phyloP scores from a whole-genome alignment of 2,888 invertebrate species.

The Neuroscelio doddi region DNA sequence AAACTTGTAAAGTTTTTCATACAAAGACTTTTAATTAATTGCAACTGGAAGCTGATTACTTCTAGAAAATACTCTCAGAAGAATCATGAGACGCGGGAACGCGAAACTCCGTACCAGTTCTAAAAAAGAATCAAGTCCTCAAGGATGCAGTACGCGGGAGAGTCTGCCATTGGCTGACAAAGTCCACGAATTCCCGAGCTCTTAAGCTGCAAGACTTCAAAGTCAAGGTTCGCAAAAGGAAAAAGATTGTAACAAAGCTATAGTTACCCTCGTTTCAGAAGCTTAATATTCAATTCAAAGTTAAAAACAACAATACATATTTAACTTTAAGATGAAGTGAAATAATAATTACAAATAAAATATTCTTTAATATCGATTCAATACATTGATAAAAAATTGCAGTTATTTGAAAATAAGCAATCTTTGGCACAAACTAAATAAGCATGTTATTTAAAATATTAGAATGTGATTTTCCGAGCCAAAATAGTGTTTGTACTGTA shows the following conservation, averaged over 20 bases:
- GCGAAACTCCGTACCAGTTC: conserved; percentile 40
- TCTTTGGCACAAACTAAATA: too few species aligned
- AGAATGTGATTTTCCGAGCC: too few species aligned
- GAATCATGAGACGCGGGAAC: conserved; percentile 38
- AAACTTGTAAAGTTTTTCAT: not conserved
- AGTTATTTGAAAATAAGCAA: too few species aligned
- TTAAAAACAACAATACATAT: too few species aligned
- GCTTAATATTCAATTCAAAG: too few species aligned
- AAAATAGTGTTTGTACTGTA: too few species aligned
- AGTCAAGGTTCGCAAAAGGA: conserved; percentile 45
- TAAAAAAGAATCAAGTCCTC: conserved; percentile 39
- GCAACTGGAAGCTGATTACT: conserved; percentile 24
- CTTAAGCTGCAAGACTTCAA: conserved; percentile 47
- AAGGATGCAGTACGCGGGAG: conserved; percentile 53
- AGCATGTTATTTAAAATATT: too few species aligned
- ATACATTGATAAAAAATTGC: too few species aligned
- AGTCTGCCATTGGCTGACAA: conserved; percentile 49
- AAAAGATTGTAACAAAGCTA: conserved; percentile 9
- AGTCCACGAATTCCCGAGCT: conserved; percentile 48
- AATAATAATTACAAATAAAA: too few species aligned
- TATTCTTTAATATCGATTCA: too few species aligned
- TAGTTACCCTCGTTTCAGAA: not conserved
- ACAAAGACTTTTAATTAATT: conserved; percentile 28
- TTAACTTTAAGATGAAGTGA: too few species aligned
- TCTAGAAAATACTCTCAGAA: conserved; percentile 27